Base-by-base conservation (phyloP, 2,797 vertebrate species). In the Sebastes umbrosus region DNA sequence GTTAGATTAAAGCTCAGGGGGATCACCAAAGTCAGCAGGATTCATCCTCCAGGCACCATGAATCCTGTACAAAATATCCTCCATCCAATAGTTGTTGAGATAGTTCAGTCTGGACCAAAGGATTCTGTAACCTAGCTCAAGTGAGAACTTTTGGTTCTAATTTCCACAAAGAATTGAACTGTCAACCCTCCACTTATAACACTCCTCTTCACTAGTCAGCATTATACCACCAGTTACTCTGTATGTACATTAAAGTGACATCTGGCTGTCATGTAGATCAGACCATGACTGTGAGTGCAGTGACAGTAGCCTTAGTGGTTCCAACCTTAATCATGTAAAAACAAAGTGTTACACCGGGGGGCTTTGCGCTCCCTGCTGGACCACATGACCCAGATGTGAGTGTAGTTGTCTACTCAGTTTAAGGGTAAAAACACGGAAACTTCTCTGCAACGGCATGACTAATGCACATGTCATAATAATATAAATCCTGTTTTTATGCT, bases 301-400 rank as follows among this genome's bases (percentile, higher is more conserved):
- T 65, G 84, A 71, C 85, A 78, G 68, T 2, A 60, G 66, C 82
- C 81, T 77, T 74, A 18, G 60, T 43, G 69, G 81, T 84, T 87
- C 24, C 10, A n/a, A 69, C 87, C 68, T 78, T 82, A 81, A 81
- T 84, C 85, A 79, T 75, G 70, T 27, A 80, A 82, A 83, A 80
- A 71, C 54, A 69, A 75, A 84, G 57, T 68, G 55, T 64, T 73
- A 20, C 78, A 85, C 84, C 34, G 50, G 20, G 74, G 34, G 86
- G 86, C 75, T 88, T 64, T 73, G 65, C 73, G 70, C 57, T 84
- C 36, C 54, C 63, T 67, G 75, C 64, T 62, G 60, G 60, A 85
- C 80, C 69, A 72, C 68, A 78, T 77, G 82, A 84, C 80, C 82
- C 69, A 78, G 43, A 86, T 87, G 66, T 62, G 36, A 72, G 65